These are phyloP conservation scores for Onychostoma macrolepis DNA, from an alignment of 2,113 vertebrate genomes.

Conservation along the genomic window DNA sequence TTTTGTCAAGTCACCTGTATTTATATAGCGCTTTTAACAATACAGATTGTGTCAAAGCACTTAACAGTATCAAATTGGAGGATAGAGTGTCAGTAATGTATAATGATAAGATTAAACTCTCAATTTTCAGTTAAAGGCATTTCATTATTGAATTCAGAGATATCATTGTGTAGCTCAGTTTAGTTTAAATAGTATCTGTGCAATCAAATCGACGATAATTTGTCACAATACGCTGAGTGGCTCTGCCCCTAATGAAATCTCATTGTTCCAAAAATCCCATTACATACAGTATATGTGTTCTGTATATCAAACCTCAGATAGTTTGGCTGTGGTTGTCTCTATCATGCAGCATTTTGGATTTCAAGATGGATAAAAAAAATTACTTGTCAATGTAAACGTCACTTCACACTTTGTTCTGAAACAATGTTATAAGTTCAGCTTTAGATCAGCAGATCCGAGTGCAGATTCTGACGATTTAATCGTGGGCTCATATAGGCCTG, in stretches of 20 bases:
- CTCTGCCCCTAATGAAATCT: neutral
- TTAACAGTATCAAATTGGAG: too few species aligned
- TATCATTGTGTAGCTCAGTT: too few species aligned
- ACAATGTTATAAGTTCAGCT: neutral
- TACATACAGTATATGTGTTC: too few species aligned
- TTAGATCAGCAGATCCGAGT: neutral
- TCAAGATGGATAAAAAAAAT: neutral
- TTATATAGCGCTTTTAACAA: too few species aligned
- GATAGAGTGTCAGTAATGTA: too few species aligned
- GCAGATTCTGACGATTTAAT: conserved; percentile 10
- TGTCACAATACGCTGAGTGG: neutral
- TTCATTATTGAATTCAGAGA: too few species aligned
- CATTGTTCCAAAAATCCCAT: neutral
- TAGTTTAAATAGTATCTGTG: too few species aligned
- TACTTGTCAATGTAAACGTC: neutral
- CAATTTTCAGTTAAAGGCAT: too few species aligned
- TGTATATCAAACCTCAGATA: neutral
- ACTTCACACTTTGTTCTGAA: neutral
- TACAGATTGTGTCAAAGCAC: too few species aligned
- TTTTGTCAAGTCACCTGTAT: too few species aligned
- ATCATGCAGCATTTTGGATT: neutral
- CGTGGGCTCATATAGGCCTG: neutral
- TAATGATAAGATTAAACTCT: too few species aligned
- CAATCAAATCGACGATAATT: too few species aligned
- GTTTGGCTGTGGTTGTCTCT: neutral